Conservation (phyloP, 1,140 invertebrate species). For the Arion vulgaris region DNA sequence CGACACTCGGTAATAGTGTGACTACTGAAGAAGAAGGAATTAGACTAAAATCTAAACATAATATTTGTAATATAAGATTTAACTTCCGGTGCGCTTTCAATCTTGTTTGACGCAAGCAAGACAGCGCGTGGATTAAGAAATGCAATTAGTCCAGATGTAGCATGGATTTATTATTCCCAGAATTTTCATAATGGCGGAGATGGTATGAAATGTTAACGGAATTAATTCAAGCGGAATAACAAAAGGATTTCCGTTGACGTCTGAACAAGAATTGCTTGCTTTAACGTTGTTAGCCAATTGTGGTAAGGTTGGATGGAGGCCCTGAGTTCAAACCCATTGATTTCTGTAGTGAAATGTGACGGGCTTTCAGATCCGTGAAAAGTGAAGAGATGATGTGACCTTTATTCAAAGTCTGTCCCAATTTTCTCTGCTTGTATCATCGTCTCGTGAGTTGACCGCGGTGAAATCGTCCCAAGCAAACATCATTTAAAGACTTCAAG, state of each 20-base stretch:
- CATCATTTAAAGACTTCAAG: slow-evolving; percentile 9
- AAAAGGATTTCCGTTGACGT: background rate
- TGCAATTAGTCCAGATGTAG: background rate
- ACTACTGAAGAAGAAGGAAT: no score
- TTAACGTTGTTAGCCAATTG: background rate
- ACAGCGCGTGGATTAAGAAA: no score
- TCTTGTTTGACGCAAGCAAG: no score
- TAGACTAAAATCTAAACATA: no score
- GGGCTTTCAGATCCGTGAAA: background rate
- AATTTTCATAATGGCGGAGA: background rate
- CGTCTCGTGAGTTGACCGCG: background rate
- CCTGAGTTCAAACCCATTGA: background rate
- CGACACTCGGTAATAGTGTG: no score
- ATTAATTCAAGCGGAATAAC: background rate
- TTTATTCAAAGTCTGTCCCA: background rate
- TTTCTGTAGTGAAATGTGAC: background rate
- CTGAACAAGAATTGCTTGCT: background rate
- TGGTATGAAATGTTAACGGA: background rate
- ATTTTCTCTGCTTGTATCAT: background rate
- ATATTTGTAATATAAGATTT: no score
- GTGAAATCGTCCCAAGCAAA: background rate
- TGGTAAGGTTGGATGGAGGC: background rate
- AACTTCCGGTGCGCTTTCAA: no score
- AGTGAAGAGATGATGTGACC: background rate
- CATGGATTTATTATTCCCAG: background rate